A percentile compares a stretch with the other conserved stretches of the same genome.
Evolutionary conservation across 2,888 invertebrate genomes (phyloP).

Genomic region (Scaeva pyrastri): DNA sequence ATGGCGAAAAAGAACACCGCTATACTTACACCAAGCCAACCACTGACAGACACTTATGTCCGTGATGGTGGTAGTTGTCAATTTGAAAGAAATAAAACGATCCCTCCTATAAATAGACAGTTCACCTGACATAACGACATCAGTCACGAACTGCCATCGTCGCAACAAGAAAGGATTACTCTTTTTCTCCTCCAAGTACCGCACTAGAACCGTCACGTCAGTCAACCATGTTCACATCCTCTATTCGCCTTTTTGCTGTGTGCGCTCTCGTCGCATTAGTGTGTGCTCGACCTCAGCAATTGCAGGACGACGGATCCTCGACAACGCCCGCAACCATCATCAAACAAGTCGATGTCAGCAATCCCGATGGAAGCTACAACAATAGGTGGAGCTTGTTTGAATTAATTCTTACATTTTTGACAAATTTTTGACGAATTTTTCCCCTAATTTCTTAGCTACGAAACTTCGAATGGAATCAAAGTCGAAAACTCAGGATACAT

Average conservation of each 20-base stretch:
- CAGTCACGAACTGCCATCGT: conserved; percentile 66
- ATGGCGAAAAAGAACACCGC: conserved; percentile 69
- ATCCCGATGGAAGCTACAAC: conserved; percentile 84
- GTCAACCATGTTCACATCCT: conserved; percentile 62
- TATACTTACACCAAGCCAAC: background rate
- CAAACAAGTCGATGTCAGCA: conserved; percentile 84
- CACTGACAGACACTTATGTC: conserved; percentile 26
- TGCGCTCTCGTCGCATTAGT: conserved; percentile 79
- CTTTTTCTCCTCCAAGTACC: background rate
- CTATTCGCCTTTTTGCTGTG: conserved; percentile 68
- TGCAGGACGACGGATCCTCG: conserved; percentile 76
- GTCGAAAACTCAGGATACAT: conserved; percentile 90
- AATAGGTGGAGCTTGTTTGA: conserved; percentile 82
- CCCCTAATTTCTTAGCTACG: conserved; percentile 85
- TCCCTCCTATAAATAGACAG: conserved; percentile 73
- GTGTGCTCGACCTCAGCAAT: conserved; percentile 75
- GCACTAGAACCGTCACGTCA: conserved; percentile 25
- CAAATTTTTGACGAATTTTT: conserved; percentile 13
- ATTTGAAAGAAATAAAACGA: conserved; percentile 48
- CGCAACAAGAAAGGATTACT: conserved; percentile 66
- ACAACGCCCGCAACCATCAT: conserved; percentile 84
- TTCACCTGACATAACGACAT: conserved; percentile 65
- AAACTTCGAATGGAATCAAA: conserved; percentile 91
- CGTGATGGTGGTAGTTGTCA: conserved; percentile 62
- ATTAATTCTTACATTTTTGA: background rate